Conservation (phyloP, 2,797 vertebrate genomes). For the Cichlasoma orientale region DNA sequence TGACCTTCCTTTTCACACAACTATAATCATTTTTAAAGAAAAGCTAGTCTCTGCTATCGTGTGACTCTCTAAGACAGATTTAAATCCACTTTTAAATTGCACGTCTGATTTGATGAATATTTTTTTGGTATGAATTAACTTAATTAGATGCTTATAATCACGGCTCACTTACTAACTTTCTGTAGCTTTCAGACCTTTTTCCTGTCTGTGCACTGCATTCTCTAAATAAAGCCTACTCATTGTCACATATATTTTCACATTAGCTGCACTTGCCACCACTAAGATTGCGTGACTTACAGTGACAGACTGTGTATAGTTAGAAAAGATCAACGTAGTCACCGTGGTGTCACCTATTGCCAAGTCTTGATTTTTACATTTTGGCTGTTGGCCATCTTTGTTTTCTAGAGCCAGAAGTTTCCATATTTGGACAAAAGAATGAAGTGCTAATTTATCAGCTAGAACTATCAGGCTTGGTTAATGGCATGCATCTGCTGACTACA, state of each 20-base stretch:
- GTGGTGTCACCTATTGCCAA: too few relatives aligned
- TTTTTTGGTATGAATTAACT: background rate
- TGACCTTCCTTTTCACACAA: background rate
- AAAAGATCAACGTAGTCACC: background rate
- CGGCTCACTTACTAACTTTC: background rate
- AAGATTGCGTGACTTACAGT: background rate
- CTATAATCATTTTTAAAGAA: background rate
- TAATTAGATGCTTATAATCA: background rate
- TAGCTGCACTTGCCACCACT: background rate
- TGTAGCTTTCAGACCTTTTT: background rate
- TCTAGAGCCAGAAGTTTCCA: background rate
- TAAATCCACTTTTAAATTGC: background rate
- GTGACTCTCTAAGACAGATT: background rate
- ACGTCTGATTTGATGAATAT: background rate
- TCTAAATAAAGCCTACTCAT: background rate
- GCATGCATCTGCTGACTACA: background rate
- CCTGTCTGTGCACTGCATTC: accelerated
- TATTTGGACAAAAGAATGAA: background rate
- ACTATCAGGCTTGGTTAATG: background rate
- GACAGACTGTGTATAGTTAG: background rate
- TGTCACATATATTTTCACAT: background rate
- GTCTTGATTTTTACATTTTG: background rate
- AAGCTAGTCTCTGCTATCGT: background rate
- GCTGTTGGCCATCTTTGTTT: accelerated
- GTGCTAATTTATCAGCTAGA: background rate